Conservation (phyloP, 2,113 vertebrate species). For the Anguilla rostrata region DNA sequence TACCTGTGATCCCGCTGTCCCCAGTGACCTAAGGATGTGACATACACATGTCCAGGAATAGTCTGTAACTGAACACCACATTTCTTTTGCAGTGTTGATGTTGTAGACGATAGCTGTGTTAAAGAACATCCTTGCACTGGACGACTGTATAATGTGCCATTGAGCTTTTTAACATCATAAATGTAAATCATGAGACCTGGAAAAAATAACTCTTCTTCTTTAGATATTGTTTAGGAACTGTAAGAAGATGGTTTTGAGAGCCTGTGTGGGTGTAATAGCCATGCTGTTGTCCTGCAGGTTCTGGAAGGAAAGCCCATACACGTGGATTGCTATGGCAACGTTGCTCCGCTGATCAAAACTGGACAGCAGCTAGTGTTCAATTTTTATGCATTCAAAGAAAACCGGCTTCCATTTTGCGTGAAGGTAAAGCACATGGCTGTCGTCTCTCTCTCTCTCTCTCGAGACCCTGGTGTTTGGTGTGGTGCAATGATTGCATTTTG, state of each 20-base stretch:
- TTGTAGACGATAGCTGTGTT: too few species aligned
- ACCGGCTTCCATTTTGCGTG: conserved; percentile 95
- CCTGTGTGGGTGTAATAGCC: not conserved
- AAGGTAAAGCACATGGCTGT: conserved; percentile 78
- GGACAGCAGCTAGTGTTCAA: conserved; percentile 95
- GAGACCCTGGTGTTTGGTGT: not conserved
- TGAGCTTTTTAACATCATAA: too few species aligned
- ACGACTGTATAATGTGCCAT: not conserved
- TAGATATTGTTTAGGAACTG: not conserved
- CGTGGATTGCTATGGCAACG: conserved; percentile 96
- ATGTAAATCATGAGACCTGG: too few species aligned
- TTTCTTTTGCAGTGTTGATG: too few species aligned
- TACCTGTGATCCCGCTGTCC: too few species aligned
- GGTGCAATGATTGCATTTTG: not conserved
- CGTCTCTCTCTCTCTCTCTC: not conserved
- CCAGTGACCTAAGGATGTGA: too few species aligned
- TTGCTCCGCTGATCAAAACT: conserved; percentile 90
- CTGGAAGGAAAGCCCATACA: conserved; percentile 94
- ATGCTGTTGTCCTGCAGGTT: conserved; percentile 70
- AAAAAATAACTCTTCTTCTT: not conserved
- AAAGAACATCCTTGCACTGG: too few species aligned
- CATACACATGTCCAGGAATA: too few species aligned
- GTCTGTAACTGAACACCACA: too few species aligned
- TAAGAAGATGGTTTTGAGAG: not conserved
- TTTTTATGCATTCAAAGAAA: conserved; percentile 99